These are phyloP conservation scores for Ciconia boyciana DNA, from an alignment of 2,113 vertebrate species.

Conservation along the genomic window DNA sequence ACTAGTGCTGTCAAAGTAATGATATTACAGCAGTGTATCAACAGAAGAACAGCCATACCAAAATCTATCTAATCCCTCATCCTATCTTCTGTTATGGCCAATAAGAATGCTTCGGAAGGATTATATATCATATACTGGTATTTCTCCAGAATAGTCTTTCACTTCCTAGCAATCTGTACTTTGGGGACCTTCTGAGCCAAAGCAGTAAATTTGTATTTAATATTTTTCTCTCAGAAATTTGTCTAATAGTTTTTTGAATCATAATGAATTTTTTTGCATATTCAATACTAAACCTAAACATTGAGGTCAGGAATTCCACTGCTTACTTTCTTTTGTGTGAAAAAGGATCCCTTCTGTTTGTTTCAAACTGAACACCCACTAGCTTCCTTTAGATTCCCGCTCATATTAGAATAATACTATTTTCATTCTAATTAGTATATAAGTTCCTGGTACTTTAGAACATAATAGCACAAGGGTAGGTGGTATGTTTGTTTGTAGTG, in stretches of 20 bases:
- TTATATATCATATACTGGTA: not conserved
- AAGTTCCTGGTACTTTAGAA: not conserved
- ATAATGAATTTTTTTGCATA: not conserved
- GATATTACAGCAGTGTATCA: conserved; percentile 59
- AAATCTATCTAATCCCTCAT: not conserved
- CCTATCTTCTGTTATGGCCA: not conserved
- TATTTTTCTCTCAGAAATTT: not conserved
- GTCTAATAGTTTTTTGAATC: not conserved
- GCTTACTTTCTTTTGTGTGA: not conserved
- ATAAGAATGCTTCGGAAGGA: conserved; percentile 10
- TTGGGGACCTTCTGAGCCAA: not conserved
- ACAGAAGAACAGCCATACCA: conserved; percentile 7
- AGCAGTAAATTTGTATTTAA: not conserved
- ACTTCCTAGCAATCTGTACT: not conserved
- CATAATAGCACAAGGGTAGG: not conserved
- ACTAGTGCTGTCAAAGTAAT: conserved; percentile 22
- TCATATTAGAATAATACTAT: not conserved
- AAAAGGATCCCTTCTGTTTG: not conserved
- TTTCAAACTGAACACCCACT: not conserved
- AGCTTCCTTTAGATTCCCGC: not conserved
- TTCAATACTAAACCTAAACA: not conserved
- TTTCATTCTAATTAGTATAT: not conserved
- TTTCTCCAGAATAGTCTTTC: not conserved
- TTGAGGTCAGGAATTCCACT: not conserved
- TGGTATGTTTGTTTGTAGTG: not conserved